Conservation (phyloP, 1,140 invertebrate genomes). For the Hyles vespertilio region DNA sequence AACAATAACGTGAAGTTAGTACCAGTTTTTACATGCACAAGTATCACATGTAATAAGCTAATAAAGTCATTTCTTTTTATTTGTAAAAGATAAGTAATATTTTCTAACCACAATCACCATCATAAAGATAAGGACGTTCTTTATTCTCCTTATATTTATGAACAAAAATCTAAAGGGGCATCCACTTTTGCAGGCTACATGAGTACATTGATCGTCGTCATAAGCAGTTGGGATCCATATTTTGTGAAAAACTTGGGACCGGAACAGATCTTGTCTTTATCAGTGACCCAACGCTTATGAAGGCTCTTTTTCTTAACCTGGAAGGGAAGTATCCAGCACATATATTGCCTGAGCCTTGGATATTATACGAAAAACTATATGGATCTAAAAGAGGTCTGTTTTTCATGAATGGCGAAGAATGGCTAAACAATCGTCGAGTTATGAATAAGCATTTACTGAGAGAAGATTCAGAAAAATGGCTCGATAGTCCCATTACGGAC, state of each 20-base stretch:
- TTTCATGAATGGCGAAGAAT: conserved; percentile 92
- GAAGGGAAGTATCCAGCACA: conserved; percentile 88
- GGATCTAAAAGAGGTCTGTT: conserved; percentile 86
- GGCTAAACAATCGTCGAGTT: conserved; percentile 81
- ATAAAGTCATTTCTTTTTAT: no score
- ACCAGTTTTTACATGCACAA: no score
- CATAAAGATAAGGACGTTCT: not conserved
- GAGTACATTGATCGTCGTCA: conserved; percentile 85
- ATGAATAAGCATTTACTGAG: conserved; percentile 85
- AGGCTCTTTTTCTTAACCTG: conserved; percentile 80
- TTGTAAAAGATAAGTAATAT: no score
- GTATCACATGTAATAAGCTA: no score
- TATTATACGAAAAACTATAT: conserved; percentile 84
- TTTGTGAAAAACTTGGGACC: conserved; percentile 81
- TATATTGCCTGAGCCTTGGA: conserved; percentile 89
- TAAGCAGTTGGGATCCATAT: conserved; percentile 84
- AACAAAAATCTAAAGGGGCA: not conserved
- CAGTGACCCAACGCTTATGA: conserved; percentile 81
- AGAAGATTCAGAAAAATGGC: conserved; percentile 63
- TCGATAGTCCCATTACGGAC: conserved; percentile 71
- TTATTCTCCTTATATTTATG: conserved; percentile 1
- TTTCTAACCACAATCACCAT: no score
- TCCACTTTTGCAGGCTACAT: conserved; percentile 61
- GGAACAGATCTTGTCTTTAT: conserved; percentile 82
- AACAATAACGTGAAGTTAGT: no score